Evolutionary conservation across 2,113 vertebrate genomes (phyloP), one percentile per base, ranked within the genome.

Genomic region (Rhizomys pruinosus): DNA sequence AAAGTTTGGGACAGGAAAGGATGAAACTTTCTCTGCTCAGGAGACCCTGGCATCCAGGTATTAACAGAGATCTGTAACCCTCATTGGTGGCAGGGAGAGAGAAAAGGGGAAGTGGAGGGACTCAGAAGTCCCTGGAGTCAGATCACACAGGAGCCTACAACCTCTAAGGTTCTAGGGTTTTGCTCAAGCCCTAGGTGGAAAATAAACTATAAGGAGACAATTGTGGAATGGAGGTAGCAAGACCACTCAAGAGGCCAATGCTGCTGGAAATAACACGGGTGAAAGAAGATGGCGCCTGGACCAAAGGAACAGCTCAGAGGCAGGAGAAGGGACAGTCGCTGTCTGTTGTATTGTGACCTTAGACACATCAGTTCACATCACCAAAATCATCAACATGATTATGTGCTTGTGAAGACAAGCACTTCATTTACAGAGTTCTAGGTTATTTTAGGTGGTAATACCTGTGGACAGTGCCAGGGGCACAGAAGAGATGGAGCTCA

Each of bases 131-230:
- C n/a, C 32, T 3, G 6, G 84, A 47, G 29, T 19, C 29, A 11
- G 8, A 12, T 5, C 61, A 5, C 39, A 16, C 0, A 8, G 69
- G 55, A 5, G 2, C 22, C 2, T 9, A 15, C 0, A 4, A 19
- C 7, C 59, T 25, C 9, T 7, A 5, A 59, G 32, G 61, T 52
- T 19, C 42, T 39, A 32, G n/a, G 55, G 23, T 42, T 37, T 39
- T 7, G 2, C 72, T 85, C 19, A 4, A 34, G 4, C 29, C 68
- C 44, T 37, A 23, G 22, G 19, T 5, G 22, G 55, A 88, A 42
- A 47, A 55, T n/a, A 79, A 69, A 22, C 5, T 16, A 7, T 3
- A 1, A 22, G 37, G 39, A 20, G 2, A 32, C 55, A 52, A 37
- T 23, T n/a, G 25, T 5, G 4, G 37, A 71, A 20, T 5, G 4